Evolutionary conservation across 2,797 vertebrate species (phyloP), one percentile per base, ranked within the genome.

Genomic region (Fratercula arctica): DNA sequence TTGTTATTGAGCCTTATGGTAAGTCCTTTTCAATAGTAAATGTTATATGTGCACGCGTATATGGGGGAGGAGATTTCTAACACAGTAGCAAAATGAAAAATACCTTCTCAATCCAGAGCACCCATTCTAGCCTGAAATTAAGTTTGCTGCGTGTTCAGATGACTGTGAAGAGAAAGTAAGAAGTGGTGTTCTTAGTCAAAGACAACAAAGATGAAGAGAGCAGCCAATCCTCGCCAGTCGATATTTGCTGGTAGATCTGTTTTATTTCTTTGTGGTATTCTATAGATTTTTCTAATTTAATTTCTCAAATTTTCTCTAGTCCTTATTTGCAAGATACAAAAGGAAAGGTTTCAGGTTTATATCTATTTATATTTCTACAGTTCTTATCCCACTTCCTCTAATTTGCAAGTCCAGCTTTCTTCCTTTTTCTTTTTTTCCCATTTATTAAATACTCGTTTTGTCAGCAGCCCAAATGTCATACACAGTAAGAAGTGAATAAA

Each of bases 21-120:
- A 39, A 33, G 3, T 43, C 15, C 11, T n/a, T 28, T 54, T 59
- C n/a, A 29, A 41, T 21, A 46, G 16, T 24, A 63, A 84, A 74
- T 28, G 3, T 50, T 70, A 67, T 0, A 1, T 10, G 3, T n/a
- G 10, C 9, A 15, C 64, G 50, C 67, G 7, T 50, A 15, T 10
- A 25, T 13, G 11, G 11, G 16, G 21, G 8, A 61, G 17, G 17
- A 68, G 16, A 41, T 92, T 78, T 51, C 23, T 64, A 85, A 57
- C 9, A 56, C 2, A 85, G 29, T 0, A 81, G 13, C 4, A 85
- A 90, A 76, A 72, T 8, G 3, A 29, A 88, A 60, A 60, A 33
- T 8, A 51, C 6, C 39, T 81, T 91, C 66, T 73, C n/a, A 68
- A 64, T 37, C n/a, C n/a, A 48, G 3, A 82, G 10, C 6, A 64